Conservation (phyloP, 2,113 vertebrate species). For the Nothocercus julius region DNA sequence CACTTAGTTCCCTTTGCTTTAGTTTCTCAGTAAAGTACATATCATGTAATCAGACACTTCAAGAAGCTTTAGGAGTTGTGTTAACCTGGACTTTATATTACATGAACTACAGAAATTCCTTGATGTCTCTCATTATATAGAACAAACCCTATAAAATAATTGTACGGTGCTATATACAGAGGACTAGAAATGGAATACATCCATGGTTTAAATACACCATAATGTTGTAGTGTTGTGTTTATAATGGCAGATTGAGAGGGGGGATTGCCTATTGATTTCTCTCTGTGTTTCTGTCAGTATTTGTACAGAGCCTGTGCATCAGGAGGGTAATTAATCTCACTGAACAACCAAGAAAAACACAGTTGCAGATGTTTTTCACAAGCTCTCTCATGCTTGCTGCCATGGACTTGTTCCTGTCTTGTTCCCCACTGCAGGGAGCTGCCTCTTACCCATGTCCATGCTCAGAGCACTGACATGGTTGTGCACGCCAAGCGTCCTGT, state of each 20-base stretch:
- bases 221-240: background rate
- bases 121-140: background rate
- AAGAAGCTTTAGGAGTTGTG: background rate
- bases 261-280: background rate
- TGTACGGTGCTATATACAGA: background rate
- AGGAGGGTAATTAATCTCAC: background rate
- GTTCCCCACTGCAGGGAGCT: background rate
- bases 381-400: background rate
- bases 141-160: background rate
- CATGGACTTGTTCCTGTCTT: background rate
- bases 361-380: background rate
- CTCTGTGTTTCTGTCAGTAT: background rate
- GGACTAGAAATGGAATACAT: background rate
- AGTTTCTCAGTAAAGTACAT: background rate
- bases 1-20: background rate
- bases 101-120: background rate
- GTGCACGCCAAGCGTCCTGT: background rate
- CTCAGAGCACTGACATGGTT: background rate
- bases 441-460: background rate
- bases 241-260: background rate
- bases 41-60: background rate
- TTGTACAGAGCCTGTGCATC: background rate
- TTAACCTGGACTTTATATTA: background rate
- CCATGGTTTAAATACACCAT: background rate
- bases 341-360: background rate